Base-by-base conservation (phyloP, 2,888 invertebrate species). In the Cryptocephalus moraei region DNA sequence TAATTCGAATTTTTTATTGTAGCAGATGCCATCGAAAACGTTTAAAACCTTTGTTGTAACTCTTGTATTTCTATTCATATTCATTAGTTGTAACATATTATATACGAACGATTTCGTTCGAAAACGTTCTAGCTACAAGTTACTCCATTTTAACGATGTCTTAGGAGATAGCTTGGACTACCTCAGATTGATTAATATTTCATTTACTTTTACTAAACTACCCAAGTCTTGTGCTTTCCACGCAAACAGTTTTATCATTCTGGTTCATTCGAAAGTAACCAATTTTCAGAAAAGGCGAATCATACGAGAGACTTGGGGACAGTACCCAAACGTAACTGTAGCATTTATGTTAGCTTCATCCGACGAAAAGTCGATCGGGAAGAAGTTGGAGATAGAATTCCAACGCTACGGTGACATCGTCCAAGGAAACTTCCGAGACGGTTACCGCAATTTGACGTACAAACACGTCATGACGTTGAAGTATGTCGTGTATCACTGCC, bases 391-490 rank as follows among this genome's bases (percentile, higher is more conserved):
- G 2, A 60, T 68, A 9, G 85, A 86, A 62, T 78, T 78, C 58
- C 59, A 61, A 0, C 62, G 64, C 0, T 73, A 79, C 57, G 73
- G 73, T 0, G 89, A 90, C 58, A 73, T 90, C 41, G 76, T 89
- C n/a, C 85, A 87, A 61, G 89, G 88, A 0, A 80, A 75, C 48
- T 90, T 88, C 58, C 56, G 74, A 33, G 89, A 90, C 67, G 76
- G 81, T 0, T 90, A 90, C 62, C 75, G 81, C 42, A 90, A 90
- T 66, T 76, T 90, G 70, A 89, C 89, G 0, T 83, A 87, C 59
- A 90, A 90, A 62, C 86, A 88, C 64, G 80, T 84, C 4, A 86
- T 86, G 79, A 84, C 81, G 0, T 71, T 88, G 36, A 86, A 86
- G 62, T 89, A 87, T 84, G 78, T 81, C 14, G 70, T 76, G 1